Conservation (phyloP, 2,113 vertebrate genomes). For the Mustela lutreola region DNA sequence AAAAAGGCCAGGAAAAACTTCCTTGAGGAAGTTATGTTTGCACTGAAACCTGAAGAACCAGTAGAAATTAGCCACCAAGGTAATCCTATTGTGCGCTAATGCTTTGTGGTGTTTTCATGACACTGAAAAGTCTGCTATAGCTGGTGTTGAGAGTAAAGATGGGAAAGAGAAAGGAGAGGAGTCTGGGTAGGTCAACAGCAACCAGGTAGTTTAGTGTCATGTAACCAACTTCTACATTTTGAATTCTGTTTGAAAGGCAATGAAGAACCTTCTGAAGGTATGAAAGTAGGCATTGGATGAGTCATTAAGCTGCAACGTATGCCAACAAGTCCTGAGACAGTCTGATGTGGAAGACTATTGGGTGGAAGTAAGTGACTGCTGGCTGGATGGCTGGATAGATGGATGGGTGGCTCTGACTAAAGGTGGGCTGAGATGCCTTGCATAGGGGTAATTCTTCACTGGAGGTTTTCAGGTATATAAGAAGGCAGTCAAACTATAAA, state of each 20-base stretch:
- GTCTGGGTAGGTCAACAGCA: background rate
- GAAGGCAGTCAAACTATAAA: background rate
- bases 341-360: background rate
- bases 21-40: background rate
- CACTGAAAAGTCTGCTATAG: background rate
- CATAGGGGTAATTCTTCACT: background rate
- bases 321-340: background rate
- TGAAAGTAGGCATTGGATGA: background rate
- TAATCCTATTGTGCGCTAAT: background rate
- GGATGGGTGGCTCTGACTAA: background rate
- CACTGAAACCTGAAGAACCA: background rate
- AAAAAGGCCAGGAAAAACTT: background rate
- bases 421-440: background rate
- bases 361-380: background rate
- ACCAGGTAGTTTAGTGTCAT: background rate
- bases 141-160: background rate
- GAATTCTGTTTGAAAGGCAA: slow-evolving; percentile 27
- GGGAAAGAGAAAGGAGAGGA: background rate
- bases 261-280: background rate
- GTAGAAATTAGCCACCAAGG: background rate
- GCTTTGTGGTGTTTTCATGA: background rate
- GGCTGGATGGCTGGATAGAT: background rate
- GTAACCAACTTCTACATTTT: background rate
- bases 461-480: background rate
- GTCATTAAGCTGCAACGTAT: background rate